Conservation (phyloP, 2,113 vertebrate genomes). For the Nothocercus nigrocapillus region DNA sequence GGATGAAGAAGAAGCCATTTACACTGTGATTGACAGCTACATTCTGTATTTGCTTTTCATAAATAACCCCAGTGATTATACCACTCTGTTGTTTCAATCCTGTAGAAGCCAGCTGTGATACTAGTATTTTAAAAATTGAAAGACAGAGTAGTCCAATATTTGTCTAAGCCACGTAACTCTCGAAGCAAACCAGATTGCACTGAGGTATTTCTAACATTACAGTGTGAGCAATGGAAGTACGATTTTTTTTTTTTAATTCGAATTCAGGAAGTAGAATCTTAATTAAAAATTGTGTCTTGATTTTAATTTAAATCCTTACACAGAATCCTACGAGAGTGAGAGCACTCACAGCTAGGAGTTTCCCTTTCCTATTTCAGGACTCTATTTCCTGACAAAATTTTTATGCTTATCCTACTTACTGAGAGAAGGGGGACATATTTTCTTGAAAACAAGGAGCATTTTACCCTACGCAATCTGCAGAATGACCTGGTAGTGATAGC, state of each 20-base stretch:
- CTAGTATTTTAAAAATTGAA: not conserved
- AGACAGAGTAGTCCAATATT: not conserved
- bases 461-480: not conserved
- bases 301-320: not conserved
- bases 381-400: not conserved
- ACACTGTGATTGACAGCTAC: slow-evolving; percentile 36
- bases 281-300: not conserved
- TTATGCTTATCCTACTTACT: slow-evolving; percentile 11
- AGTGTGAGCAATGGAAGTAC: not conserved
- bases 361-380: not conserved
- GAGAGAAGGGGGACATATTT: slow-evolving; percentile 19
- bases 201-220: not conserved
- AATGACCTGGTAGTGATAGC: not conserved
- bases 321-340: not conserved
- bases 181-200: not conserved
- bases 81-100: not conserved
- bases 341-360: not conserved
- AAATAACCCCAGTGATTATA: not conserved
- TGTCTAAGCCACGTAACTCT: not conserved
- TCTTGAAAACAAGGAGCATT: not conserved
- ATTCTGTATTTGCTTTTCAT: slow-evolving; percentile 26
- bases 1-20: slow-evolving; percentile 5
- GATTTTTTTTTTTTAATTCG: not conserved
- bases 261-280: not conserved
- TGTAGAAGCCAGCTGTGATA: not conserved